Base-by-base conservation (phyloP, 2,797 vertebrate genomes). In the Pogonophryne albipinna region DNA sequence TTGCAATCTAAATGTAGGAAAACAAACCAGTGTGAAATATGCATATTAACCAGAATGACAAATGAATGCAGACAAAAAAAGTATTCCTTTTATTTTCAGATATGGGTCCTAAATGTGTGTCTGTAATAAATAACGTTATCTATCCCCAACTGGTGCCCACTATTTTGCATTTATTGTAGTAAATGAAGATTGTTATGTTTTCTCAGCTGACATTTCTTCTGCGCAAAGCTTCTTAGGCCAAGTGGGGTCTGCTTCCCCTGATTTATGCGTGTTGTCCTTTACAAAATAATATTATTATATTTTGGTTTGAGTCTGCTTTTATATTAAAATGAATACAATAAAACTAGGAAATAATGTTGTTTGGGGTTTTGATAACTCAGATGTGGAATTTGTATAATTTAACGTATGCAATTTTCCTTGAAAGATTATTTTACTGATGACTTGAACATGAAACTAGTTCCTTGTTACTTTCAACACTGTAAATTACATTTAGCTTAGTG, bases 261-360 rank as follows among this genome's bases (percentile, higher is more conserved):
- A 79, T 82, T 78, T 74, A 76, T 85, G 82, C 92, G 73, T 91
- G 81, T 91, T 88, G 80, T 73, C 87, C 74, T 88, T 88, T 87
- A 86, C 76, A 82, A 73, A 91, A 89, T 90, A 90, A 86, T 87
- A 76, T 82, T 76, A 90, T 90, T 89, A 91, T 91, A 91, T 91
- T 92, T 92, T 92, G 81, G 81, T 91, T 82, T 74, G 78, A 89
- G 69, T 90, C 84, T 91, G 82, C 77, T 94, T 94, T 95, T 93
- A 72, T 93, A 94, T 93, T 81, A 86, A 93, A 93, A 88, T 79
- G 17, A 93, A 92, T 89, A 89, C 91, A 90, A 85, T 89, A 88
- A 90, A 89, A 88, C 74, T 75, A 87, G 67, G 69, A 56, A 82
- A 88, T 38, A 62, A 16, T 23, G 76, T 62, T 62, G 61, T 66